Conservation (phyloP, 2,797 vertebrate genomes). For the Potorous gilbertii region DNA sequence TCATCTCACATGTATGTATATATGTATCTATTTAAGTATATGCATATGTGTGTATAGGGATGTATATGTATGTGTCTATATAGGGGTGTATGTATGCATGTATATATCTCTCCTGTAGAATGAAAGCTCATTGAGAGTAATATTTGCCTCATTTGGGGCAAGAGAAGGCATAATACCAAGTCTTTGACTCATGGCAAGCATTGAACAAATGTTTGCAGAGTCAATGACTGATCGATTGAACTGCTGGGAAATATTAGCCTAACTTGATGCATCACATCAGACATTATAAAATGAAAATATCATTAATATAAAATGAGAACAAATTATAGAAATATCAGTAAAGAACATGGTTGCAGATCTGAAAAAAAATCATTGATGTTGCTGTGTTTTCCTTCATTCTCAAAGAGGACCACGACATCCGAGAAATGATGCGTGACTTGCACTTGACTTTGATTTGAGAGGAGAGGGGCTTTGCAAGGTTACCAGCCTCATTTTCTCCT, state of each 20-base stretch:
- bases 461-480: too few species aligned
- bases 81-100: too few species aligned
- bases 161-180: not conserved
- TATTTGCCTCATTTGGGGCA: not conserved
- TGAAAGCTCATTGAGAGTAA: not conserved
- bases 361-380: not conserved
- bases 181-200: not conserved
- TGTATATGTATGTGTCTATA: too few species aligned
- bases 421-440: too few species aligned
- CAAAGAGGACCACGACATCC: too few species aligned
- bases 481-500: too few species aligned
- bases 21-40: not conserved
- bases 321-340: not conserved
- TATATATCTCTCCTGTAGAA: not conserved
- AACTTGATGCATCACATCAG: not conserved
- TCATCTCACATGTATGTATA: not conserved
- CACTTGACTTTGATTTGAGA: too few species aligned
- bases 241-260: not conserved
- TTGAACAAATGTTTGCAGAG: not conserved
- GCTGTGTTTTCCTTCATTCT: too few species aligned
- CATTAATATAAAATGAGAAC: not conserved
- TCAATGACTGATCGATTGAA: not conserved
- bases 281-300: not conserved
- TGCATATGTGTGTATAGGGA: not conserved
- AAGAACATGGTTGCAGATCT: not conserved